These are phyloP conservation scores for Ochlodes sylvanus DNA, from an alignment of 2,888 invertebrate species.

Conservation along the genomic window DNA sequence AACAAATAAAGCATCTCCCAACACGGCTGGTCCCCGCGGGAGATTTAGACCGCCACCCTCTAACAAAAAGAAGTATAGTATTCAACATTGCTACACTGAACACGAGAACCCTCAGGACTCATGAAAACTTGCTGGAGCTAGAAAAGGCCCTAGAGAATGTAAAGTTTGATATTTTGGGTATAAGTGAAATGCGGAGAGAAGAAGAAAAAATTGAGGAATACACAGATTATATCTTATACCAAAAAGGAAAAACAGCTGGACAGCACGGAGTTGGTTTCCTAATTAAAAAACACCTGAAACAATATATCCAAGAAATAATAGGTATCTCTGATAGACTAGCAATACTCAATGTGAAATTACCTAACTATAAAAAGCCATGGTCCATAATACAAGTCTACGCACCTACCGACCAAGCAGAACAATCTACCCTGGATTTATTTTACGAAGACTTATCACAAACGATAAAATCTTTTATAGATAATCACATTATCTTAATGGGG, in stretches of 20 bases:
- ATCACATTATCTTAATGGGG: no score
- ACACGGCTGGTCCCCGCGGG: no score
- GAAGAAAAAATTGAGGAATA: slow-evolving; percentile 38
- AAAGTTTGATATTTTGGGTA: slow-evolving; percentile 39
- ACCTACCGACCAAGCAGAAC: slow-evolving; percentile 43
- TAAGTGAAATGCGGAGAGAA: slow-evolving; percentile 40
- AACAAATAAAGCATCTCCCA: no score
- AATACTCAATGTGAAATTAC: slow-evolving; percentile 38
- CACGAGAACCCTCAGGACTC: slow-evolving; percentile 37
- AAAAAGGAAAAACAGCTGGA: slow-evolving; percentile 33
- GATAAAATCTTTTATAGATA: no score
- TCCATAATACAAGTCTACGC: slow-evolving; percentile 42
- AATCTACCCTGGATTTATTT: slow-evolving; percentile 32
- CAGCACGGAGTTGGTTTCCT: slow-evolving; percentile 30
- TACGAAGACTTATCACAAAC: slow-evolving; percentile 35
- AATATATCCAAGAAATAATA: slow-evolving; percentile 34
- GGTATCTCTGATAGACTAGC: slow-evolving; percentile 43
- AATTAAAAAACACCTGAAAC: slow-evolving; percentile 33
- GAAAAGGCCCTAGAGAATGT: slow-evolving; percentile 22
- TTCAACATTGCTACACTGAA: slow-evolving; percentile 28
- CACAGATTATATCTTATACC: slow-evolving; percentile 34
- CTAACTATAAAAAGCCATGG: slow-evolving; percentile 35
- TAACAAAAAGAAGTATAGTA: no score
- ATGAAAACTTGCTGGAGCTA: slow-evolving; percentile 36
- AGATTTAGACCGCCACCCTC: no score